phyloP scores from a whole-genome alignment of 2,888 invertebrate genomes.

The Gonocerus acuteangulatus region DNA sequence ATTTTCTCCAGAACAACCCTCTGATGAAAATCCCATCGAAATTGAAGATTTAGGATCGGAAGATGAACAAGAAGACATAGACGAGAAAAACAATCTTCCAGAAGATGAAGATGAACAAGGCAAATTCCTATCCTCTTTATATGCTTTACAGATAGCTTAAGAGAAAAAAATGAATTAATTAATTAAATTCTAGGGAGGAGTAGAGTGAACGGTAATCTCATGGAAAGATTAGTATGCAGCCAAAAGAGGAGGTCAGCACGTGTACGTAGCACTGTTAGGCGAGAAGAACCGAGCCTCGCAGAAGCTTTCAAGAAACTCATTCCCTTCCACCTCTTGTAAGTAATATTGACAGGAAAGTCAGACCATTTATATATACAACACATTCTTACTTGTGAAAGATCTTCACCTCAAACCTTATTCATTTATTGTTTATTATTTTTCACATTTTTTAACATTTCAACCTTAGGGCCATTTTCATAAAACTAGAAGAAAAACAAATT shows the following conservation, averaged over 20 bases:
- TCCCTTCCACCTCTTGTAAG: constrained; percentile 52
- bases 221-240: constrained; percentile 75
- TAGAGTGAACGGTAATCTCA: constrained; percentile 20
- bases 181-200: too few relatives aligned
- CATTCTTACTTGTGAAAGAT: too few relatives aligned
- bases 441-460: too few relatives aligned
- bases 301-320: constrained; percentile 58
- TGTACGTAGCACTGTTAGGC: constrained; percentile 47
- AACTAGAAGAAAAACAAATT: too few relatives aligned
- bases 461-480: too few relatives aligned
- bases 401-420: too few relatives aligned
- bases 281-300: constrained; percentile 43
- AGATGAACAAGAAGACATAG: constrained; percentile 47
- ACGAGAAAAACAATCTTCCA: constrained; percentile 29
- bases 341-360: too few relatives aligned
- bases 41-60: constrained; percentile 45
- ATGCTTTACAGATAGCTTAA: too few relatives aligned
- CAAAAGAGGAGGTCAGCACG: constrained; percentile 48
- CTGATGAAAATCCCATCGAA: constrained; percentile 25
- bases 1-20: constrained; percentile 41
- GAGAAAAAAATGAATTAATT: too few relatives aligned
- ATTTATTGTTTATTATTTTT: too few relatives aligned
- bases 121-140: too few relatives aligned
- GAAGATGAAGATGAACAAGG: constrained; percentile 46
- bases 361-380: too few relatives aligned